These are phyloP conservation scores for Etheostoma perlongum DNA, from an alignment of 2,797 vertebrate genomes.

Conservation along the genomic window DNA sequence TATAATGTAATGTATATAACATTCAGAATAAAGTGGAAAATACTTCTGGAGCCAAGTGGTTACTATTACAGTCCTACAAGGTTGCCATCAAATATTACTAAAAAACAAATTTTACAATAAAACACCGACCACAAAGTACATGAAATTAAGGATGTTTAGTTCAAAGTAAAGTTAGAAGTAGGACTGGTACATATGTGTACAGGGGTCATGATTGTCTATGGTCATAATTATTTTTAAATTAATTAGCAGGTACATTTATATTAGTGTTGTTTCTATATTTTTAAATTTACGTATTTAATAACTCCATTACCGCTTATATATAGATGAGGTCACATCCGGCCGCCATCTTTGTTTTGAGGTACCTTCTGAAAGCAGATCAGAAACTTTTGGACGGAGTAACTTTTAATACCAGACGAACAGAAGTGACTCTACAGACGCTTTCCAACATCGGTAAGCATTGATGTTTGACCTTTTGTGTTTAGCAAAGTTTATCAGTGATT, in stretches of 20 bases:
- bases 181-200: neutral
- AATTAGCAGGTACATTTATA: neutral
- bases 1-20: neutral
- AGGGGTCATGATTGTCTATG: neutral
- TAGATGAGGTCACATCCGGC: constrained; percentile 1
- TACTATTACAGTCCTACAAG: neutral
- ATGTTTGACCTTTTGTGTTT: rapidly evolving
- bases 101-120: neutral
- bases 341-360: constrained; percentile 13
- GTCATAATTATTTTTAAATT: neutral
- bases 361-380: rapidly evolving
- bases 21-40: neutral
- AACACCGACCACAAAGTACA: neutral
- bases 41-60: neutral
- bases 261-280: neutral
- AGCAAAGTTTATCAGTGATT: neutral
- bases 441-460: neutral
- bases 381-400: neutral
- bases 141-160: neutral
- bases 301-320: too few species aligned
- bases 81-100: too few species aligned
- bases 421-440: rapidly evolving
- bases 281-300: neutral
- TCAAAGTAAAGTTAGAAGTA: neutral
- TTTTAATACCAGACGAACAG: too few species aligned